These are phyloP conservation scores for Rhagium mordax DNA, from an alignment of 2,888 invertebrate species.

Conservation along the genomic window DNA sequence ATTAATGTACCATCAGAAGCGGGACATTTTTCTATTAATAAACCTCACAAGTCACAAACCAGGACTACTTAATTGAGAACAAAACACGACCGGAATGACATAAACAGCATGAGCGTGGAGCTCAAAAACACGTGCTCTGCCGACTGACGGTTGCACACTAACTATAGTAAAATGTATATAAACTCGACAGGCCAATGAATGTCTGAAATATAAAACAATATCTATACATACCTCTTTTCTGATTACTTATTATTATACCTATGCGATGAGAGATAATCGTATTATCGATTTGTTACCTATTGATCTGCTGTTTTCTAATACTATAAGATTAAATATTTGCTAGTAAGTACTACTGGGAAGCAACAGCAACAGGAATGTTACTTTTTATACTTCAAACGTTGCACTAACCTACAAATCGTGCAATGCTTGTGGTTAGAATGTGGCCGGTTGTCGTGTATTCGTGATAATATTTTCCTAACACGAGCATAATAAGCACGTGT, in stretches of 20 bases:
- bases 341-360: background rate
- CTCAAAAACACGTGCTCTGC: constrained; percentile 11
- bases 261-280: background rate
- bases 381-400: background rate
- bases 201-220: constrained; percentile 8
- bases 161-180: constrained; percentile 12
- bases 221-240: background rate
- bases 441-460: background rate
- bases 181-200: background rate
- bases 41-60: background rate
- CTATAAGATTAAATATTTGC: background rate
- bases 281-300: background rate
- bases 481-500: background rate
- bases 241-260: background rate
- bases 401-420: background rate
- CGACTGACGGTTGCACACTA: constrained; percentile 12
- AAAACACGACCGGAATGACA: background rate
- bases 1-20: background rate
- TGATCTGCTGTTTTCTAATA: background rate
- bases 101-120: background rate
- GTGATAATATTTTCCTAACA: background rate
- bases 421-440: background rate
- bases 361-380: background rate
- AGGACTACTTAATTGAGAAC: constrained; percentile 1
- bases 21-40: background rate